phyloP scores from a whole-genome alignment of 1,140 invertebrate species.

The Cydia strobilella region DNA sequence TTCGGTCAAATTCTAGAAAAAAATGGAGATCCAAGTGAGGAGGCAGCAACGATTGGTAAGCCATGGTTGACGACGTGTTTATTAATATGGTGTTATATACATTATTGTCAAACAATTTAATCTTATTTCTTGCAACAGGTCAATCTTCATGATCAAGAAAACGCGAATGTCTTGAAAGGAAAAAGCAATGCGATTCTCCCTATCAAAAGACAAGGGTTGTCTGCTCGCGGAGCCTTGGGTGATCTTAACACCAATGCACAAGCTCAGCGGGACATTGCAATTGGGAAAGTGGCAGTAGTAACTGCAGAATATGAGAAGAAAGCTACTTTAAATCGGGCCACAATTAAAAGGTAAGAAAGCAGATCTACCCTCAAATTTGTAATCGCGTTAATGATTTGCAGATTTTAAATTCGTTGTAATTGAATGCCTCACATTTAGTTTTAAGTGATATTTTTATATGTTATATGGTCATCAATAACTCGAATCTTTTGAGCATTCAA shows the following conservation, averaged over 20 bases:
- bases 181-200: conserved; percentile 54
- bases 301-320: conserved; percentile 67
- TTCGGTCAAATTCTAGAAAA: conserved; percentile 25
- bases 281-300: conserved; percentile 56
- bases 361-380: conserved; percentile 36
- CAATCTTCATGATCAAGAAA: conserved; percentile 68
- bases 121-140: conserved; percentile 38
- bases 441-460: no score
- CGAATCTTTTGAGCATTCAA: no score
- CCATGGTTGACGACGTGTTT: conserved; percentile 6
- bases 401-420: neutral
- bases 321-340: conserved; percentile 40
- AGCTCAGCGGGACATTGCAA: conserved; percentile 50
- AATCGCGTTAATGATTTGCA: conserved; percentile 26
- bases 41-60: conserved; percentile 57
- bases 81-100: neutral
- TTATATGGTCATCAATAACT: no score
- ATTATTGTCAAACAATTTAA: neutral
- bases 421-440: no score
- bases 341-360: conserved; percentile 41
- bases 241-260: conserved; percentile 65
- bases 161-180: conserved; percentile 54
- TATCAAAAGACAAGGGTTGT: conserved; percentile 53
- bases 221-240: conserved; percentile 63
- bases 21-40: conserved; percentile 62